Base-by-base conservation (phyloP, 2,888 invertebrate genomes). In the Lepidochitona cinerea region DNA sequence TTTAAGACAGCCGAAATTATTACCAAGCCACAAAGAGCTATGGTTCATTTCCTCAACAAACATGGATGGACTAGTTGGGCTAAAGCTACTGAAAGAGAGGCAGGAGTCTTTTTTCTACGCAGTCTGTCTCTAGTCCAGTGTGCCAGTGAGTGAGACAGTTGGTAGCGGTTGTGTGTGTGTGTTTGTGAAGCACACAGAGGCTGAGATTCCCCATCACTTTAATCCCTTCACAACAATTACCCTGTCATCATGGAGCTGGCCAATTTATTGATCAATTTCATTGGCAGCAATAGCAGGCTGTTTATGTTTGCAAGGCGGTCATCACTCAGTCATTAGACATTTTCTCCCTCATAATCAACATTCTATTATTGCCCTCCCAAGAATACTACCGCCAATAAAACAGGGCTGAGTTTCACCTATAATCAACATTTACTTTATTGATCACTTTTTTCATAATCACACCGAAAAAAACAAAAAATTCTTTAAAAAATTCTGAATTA, bases 231-330 rank as follows among this genome's bases (percentile, higher is more conserved):
- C 59, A 59, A 59, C 59, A 59, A 59, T 59, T 59, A 59, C 59
- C 12, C 59, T 59, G 59, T 59, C 59, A 59, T 59, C 59, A 59
- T 18, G 59, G 59, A 29, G 29, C 59, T 59, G 23, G 59, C 29
- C 29, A 59, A 59, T 59, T 59, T 59, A 59, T 59, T 59, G 59
- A 59, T 59, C 59, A 59, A 59, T 59, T 59, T 59, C 59, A 59
- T 59, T 59, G 59, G 29, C 29, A 29, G 59, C 14, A 59, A 59
- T 59, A 23, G 59, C 23, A 29, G 59, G 29, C 23, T 59, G 59
- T 59, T 59, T 59, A 59, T 59, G 32, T 59, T 59, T 59, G 59
- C 59, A 14, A 29, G 26, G 26, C 32, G 26, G 59, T 59, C 59
- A 59, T 23, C 23, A 14, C 12, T 23, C 59, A 29, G 59, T 59